Evolutionary conservation across 2,113 vertebrate genomes (phyloP), one percentile per base, ranked within the genome.

Genomic region (Epinephelus cyanopodus): DNA sequence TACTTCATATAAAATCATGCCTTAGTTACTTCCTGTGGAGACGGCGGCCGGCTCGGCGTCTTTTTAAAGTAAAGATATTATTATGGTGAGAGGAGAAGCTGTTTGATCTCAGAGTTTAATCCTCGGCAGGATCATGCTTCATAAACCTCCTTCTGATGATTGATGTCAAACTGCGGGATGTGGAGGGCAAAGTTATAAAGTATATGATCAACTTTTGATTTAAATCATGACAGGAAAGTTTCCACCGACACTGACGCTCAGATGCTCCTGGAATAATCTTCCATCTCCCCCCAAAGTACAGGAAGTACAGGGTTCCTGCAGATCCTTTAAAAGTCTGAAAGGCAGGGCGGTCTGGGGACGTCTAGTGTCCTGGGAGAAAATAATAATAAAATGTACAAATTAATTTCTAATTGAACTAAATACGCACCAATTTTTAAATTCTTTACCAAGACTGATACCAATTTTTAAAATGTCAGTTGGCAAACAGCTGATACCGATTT

Each of bases 1-100:
- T 69, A 82, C 72, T 89, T 74, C 37, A 42, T 76, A 62, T 87
- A 74, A 83, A 81, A 78, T 81, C 39, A 66, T 2, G 50, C n/a
- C 60, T 5, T 42, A 74, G 27, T 66, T 64, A 29, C 29, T 57
- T 60, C 47, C 37, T 23, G 63, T 50, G 33, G 48, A 47, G 53
- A 45, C 1, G n/a, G 39, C 37, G 6, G 33, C 14, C 21, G 2
- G 29, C 1, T 56, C 60, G 12, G 64, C 33, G 27, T 62, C 66
- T 29, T 18, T 15, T 18, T 15, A 9, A 13, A 18, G 58, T 4
- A 25, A 23, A 19, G 8, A 37, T 5, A 12, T 14, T 27, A 2
- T 27, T 17, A 25, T 2, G 14, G 45, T 6, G 1, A 18, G 3
- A 62, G 64, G 5, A 23, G 19, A 37, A 48, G 27, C 52, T 23